Conservation (phyloP, 2,113 vertebrate genomes). For the Gopherus evgoodei region DNA sequence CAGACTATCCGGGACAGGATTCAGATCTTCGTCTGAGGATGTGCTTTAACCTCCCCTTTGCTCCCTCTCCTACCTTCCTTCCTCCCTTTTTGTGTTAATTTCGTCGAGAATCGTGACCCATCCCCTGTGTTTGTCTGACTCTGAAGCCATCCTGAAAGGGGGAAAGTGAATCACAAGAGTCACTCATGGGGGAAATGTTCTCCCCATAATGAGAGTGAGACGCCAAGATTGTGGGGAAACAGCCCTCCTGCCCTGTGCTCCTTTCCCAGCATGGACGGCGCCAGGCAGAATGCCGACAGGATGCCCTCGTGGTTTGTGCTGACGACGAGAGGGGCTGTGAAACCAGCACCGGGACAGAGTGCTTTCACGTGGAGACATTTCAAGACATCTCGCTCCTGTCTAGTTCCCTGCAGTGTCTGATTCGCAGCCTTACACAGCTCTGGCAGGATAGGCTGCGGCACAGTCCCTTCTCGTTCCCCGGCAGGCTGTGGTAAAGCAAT, state of each 20-base stretch:
- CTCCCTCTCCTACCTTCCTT: not conserved
- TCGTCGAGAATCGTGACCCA: not conserved
- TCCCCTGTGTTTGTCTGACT: not conserved
- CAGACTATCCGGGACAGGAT: conserved; percentile 96
- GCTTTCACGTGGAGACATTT: accelerated
- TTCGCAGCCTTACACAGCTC: not conserved
- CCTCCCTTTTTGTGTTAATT: not conserved
- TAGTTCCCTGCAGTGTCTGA: not conserved
- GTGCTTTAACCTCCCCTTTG: not conserved
- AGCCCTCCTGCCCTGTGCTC: not conserved
- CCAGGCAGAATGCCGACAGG: not conserved
- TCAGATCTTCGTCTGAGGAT: conserved; percentile 90
- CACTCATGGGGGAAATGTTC: not conserved
- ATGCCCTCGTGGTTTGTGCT: accelerated
- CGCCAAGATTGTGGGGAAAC: not conserved
- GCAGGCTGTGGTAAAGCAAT: not conserved
- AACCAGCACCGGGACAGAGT: not conserved
- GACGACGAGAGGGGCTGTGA: accelerated
- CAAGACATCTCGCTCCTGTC: accelerated
- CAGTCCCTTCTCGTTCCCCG: accelerated
- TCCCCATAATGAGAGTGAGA: accelerated
- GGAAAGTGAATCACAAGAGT: not conserved
- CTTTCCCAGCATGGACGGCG: accelerated
- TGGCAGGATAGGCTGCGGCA: not conserved
- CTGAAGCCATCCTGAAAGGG: not conserved